Conservation (phyloP, 1,140 invertebrate species). For the Lordiphosa mommai region DNA sequence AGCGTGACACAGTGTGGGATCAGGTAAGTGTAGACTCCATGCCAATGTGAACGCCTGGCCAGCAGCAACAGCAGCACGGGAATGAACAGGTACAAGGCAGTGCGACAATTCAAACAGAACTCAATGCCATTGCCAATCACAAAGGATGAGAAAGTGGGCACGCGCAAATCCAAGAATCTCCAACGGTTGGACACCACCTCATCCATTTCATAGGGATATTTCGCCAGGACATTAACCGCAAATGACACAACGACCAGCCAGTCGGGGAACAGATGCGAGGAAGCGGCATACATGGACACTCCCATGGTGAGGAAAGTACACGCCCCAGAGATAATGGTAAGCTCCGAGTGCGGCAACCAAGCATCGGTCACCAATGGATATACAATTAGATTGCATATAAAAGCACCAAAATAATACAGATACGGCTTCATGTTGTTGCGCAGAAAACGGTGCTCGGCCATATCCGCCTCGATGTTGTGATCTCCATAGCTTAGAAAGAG, state of each 20-base stretch:
- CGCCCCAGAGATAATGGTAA: slow-evolving; percentile 86
- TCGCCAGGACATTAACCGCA: slow-evolving; percentile 88
- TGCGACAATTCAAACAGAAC: slow-evolving; percentile 90
- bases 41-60: slow-evolving; percentile 87
- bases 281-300: slow-evolving; percentile 84
- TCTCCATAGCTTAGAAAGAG: slow-evolving; percentile 87
- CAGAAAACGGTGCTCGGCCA: slow-evolving; percentile 90
- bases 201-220: slow-evolving; percentile 91
- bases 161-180: slow-evolving; percentile 88
- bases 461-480: slow-evolving; percentile 85
- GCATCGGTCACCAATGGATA: slow-evolving; percentile 88
- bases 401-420: slow-evolving; percentile 87
- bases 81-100: slow-evolving; percentile 88
- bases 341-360: slow-evolving; percentile 90
- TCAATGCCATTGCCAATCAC: slow-evolving; percentile 90
- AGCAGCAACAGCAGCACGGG: slow-evolving; percentile 87
- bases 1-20: slow-evolving; percentile 92
- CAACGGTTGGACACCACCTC: slow-evolving; percentile 88
- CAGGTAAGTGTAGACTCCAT: slow-evolving; percentile 87
- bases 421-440: slow-evolving; percentile 90
- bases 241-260: slow-evolving; percentile 88
- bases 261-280: slow-evolving; percentile 82
- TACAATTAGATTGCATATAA: slow-evolving; percentile 87
- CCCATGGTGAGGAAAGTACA: slow-evolving; percentile 87
- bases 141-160: slow-evolving; percentile 90